These are phyloP conservation scores for Antheraea pernyi DNA, from an alignment of 1,140 invertebrate genomes.

Conservation along the genomic window DNA sequence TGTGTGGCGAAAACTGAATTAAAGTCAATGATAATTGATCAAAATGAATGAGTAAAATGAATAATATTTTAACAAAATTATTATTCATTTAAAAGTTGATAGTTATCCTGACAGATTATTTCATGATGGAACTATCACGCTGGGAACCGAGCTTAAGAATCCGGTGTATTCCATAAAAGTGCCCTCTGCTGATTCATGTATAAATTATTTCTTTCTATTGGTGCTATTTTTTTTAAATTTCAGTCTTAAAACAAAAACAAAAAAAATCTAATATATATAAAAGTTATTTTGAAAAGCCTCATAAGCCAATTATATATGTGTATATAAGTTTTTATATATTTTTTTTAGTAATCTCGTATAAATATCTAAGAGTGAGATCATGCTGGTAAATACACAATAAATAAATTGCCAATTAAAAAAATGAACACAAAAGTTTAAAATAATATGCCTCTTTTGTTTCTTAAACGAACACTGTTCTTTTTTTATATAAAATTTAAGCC, in stretches of 20 bases:
- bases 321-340: slow-evolving; percentile 70
- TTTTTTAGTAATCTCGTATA: slow-evolving; percentile 77
- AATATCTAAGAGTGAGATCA: slow-evolving; percentile 78
- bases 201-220: slow-evolving; percentile 44
- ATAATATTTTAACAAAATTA: too few relatives aligned
- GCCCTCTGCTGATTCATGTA: slow-evolving; percentile 49
- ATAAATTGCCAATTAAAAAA: slow-evolving; percentile 67
- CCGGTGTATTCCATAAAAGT: slow-evolving; percentile 44
- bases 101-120: neutral
- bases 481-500: slow-evolving; percentile 74
- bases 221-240: slow-evolving; percentile 65
- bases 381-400: slow-evolving; percentile 72
- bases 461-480: slow-evolving; percentile 70
- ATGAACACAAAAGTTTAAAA: slow-evolving; percentile 73
- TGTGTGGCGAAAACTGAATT: too few relatives aligned
- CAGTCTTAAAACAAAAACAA: slow-evolving; percentile 71
- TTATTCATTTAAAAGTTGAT: too few relatives aligned
- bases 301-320: slow-evolving; percentile 74
- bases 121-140: neutral
- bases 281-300: slow-evolving; percentile 63
- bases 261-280: slow-evolving; percentile 55
- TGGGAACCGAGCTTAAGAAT: neutral
- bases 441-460: slow-evolving; percentile 74
- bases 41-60: too few relatives aligned
- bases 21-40: neutral